These are phyloP conservation scores for Pomacea maculata DNA, from an alignment of 1,140 invertebrate species.

Conservation along the genomic window DNA sequence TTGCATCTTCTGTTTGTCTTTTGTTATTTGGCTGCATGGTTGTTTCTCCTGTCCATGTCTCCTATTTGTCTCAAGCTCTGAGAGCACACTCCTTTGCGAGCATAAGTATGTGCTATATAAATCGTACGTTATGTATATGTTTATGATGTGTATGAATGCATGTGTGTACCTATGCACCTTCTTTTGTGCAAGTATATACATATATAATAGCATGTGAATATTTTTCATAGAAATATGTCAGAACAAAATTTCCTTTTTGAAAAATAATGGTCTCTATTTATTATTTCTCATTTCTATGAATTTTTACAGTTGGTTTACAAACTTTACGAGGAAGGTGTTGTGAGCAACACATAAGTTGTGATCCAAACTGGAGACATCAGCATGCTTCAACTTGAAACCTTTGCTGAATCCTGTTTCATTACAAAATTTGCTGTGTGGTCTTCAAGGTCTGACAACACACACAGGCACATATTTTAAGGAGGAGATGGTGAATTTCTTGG, in stretches of 20 bases:
- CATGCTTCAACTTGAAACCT: too few relatives aligned
- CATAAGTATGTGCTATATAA: too few relatives aligned
- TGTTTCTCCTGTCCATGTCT: too few relatives aligned
- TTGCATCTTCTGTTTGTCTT: background rate
- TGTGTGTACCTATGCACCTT: background rate
- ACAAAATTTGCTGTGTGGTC: too few relatives aligned
- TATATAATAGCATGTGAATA: background rate
- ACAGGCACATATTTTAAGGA: too few relatives aligned
- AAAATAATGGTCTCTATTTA: background rate
- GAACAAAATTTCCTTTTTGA: background rate
- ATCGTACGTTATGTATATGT: background rate
- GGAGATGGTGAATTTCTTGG: too few relatives aligned
- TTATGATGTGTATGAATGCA: background rate
- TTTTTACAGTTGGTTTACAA: constrained; percentile 55
- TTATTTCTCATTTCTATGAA: constrained; percentile 14
- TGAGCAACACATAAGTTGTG: constrained; percentile 17
- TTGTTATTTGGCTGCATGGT: too few relatives aligned
- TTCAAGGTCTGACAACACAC: too few relatives aligned
- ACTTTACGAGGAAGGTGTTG: constrained; percentile 52
- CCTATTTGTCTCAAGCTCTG: too few relatives aligned
- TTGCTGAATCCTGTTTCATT: too few relatives aligned
- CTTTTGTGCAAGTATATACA: background rate
- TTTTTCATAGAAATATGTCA: background rate
- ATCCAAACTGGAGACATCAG: too few relatives aligned
- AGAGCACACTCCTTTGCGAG: too few relatives aligned